phyloP scores from a whole-genome alignment of 1,140 invertebrate species.

The Oreohelix idahoensis region DNA sequence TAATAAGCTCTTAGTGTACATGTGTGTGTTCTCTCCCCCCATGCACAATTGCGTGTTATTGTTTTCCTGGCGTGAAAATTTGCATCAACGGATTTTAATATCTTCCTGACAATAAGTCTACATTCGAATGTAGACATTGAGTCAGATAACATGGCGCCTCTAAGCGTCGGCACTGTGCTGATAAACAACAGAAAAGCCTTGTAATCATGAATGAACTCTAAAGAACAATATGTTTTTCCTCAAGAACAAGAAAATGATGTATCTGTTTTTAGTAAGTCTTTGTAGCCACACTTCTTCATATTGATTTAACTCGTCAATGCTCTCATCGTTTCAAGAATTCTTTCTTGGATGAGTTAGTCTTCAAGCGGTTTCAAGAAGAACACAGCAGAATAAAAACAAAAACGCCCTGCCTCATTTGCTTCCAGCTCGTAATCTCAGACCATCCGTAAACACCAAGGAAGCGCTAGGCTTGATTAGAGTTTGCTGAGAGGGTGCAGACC shows the following conservation, averaged over 20 bases:
- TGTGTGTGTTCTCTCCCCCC: too few relatives aligned
- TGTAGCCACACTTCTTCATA: neutral
- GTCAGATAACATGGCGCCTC: too few relatives aligned
- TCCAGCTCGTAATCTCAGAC: neutral
- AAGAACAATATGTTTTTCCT: neutral
- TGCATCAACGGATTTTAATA: too few relatives aligned
- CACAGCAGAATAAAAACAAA: neutral
- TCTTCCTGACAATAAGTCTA: too few relatives aligned
- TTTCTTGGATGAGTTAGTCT: neutral
- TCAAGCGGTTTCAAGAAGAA: neutral
- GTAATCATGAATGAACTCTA: too few relatives aligned
- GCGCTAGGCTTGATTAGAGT: slow-evolving; percentile 6
- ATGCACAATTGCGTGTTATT: too few relatives aligned
- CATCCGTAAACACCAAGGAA: slow-evolving; percentile 4
- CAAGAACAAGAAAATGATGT: neutral
- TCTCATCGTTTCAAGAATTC: neutral
- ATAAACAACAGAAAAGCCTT: too few relatives aligned
- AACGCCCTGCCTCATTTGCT: slow-evolving; percentile 1
- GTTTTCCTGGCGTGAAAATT: too few relatives aligned
- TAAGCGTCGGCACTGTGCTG: too few relatives aligned
- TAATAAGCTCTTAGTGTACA: too few relatives aligned
- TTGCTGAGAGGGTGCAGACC: slow-evolving; percentile 6
- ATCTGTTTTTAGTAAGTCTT: neutral
- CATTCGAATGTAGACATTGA: too few relatives aligned
- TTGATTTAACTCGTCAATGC: neutral